Base-by-base conservation (phyloP, 92 coral and sea anemone genomes). In the Porites lobata region DNA sequence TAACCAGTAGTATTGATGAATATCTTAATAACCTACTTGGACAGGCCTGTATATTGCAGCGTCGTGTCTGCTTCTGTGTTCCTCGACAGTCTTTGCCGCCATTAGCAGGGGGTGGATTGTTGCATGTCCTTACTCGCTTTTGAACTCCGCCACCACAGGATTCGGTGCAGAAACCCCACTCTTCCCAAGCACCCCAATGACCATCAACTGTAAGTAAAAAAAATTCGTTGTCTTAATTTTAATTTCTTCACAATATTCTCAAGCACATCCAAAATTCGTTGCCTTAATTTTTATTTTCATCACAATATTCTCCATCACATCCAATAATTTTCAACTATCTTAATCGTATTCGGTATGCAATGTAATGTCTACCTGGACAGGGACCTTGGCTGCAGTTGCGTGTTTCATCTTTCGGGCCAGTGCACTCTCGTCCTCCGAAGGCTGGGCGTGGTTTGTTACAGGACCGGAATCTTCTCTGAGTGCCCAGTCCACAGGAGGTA, bases 361-460 rank as follows among this genome's bases (percentile, higher is more conserved):
- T 38, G 47, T 38, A 38, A 38, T 38, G 0, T 38, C 47, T 75
- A 85, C 89, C 76, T 66, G 81, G 76, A 18, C 85, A 81, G 0
- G 85, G 32, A 2, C 51, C 65, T 5, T 17, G 8, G 57, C 69
- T 81, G 10, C 85, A 81, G 8, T 32, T 29, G 20, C 76, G 54
- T 22, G 85, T 21, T 67, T 56, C 65, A 11, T 11, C 18, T 24
- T 50, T 67, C 14, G 63, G 7, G 8, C 85, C 85, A 53, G 18
- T 76, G 56, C 80, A 75, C 47, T 85, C 65, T 8, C 19, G 65
- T 63, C 82, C 89, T 17, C 89, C 86, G 63, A 72, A 47, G 57
- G 76, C 82, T 68, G 91, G 91, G 12, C 69, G 80, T 56, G 86
- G 86, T 73, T 72, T 85, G 71, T 65, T 69, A 59, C 93, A 90